Evolutionary conservation across 2,113 vertebrate species (phyloP).

Genomic region (Urocitellus parryii): DNA sequence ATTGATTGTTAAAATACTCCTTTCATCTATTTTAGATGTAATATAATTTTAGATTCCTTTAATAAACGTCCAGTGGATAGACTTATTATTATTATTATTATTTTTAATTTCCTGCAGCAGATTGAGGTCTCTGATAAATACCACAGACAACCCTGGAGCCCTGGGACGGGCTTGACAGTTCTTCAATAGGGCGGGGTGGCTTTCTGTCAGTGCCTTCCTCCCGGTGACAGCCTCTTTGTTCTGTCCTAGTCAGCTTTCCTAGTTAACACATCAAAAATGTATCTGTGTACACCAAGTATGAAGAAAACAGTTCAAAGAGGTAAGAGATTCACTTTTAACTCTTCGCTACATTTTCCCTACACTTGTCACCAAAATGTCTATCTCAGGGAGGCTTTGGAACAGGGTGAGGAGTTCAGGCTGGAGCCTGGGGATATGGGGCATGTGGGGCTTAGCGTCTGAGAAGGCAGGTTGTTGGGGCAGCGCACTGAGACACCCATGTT

Average conservation of each 20-base stretch:
- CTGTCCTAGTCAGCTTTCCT: constrained; percentile 94
- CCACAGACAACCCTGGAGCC: constrained; percentile 90
- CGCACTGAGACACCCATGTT: constrained; percentile 71
- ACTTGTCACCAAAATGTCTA: constrained; percentile 85
- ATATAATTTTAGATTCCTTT: constrained; percentile 85
- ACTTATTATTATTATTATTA: constrained; percentile 86
- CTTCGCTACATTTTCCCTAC: constrained; percentile 87
- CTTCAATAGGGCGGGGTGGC: constrained; percentile 94
- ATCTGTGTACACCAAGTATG: constrained; percentile 90
- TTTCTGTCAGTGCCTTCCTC: constrained; percentile 93
- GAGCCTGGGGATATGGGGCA: constrained; percentile 73
- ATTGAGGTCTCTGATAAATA: constrained; percentile 91
- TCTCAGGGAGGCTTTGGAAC: constrained; percentile 76
- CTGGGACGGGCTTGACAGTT: constrained; percentile 91
- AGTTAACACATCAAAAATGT: constrained; percentile 96
- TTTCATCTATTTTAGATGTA: constrained; percentile 85
- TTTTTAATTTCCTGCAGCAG: constrained; percentile 91
- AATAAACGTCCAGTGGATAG: constrained; percentile 87
- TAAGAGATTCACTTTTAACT: constrained; percentile 91
- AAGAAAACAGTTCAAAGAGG: constrained; percentile 93
- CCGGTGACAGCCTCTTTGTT: constrained; percentile 96
- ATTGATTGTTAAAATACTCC: constrained; percentile 74
- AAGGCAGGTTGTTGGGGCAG: constrained; percentile 78
- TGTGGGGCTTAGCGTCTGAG: constrained; percentile 74
- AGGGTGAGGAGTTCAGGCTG: constrained; percentile 84